Base-by-base conservation (phyloP, 2,888 invertebrate species). In the Heliconius cydno region DNA sequence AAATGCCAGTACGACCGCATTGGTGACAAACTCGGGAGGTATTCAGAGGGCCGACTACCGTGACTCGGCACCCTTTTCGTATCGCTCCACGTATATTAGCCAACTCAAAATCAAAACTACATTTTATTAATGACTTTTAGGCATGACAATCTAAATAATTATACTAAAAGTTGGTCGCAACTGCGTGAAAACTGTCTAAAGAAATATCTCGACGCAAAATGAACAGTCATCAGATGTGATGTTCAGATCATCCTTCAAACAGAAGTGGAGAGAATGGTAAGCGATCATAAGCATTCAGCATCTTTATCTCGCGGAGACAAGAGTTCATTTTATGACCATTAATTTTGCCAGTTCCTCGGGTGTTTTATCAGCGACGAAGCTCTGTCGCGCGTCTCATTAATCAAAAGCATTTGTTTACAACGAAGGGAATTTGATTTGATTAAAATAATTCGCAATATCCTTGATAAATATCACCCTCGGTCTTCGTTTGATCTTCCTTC, bases 341-440 rank as follows among this genome's bases (percentile, higher is more conserved):
- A 95, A 95, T 95, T 94, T 94, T 91, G 93, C 86, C 92, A 92
- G 94, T 94, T 93, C 92, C 90, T 92, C 89, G 93, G 93, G 93
- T 94, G 94, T 94, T 94, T 95, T 95, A 95, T 95, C 94, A 92
- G 90, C 92, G 93, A 93, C 92, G 93, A 90, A 89, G 89, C 93
- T 94, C 94, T 94, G 95, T 94, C 94, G 94, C 94, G 92, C 90
- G 94, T 92, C 94, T 93, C 95, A 95, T 95, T 95, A 95, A 95
- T 95, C 95, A 95, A 94, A 94, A 94, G 93, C 95, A 95, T 95
- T 95, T 95, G 95, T 95, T 95, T 95, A 95, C 94, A 95, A 94
- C 92, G 94, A 92, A 94, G 94, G 94, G 94, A 95, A 94, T 95
- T 94, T 94, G 94, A 95, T 94, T 95, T 95, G 94, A 95, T 95